These are phyloP conservation scores for Lepidurus arcticus DNA, from an alignment of 1,140 invertebrate species.

Conservation along the genomic window DNA sequence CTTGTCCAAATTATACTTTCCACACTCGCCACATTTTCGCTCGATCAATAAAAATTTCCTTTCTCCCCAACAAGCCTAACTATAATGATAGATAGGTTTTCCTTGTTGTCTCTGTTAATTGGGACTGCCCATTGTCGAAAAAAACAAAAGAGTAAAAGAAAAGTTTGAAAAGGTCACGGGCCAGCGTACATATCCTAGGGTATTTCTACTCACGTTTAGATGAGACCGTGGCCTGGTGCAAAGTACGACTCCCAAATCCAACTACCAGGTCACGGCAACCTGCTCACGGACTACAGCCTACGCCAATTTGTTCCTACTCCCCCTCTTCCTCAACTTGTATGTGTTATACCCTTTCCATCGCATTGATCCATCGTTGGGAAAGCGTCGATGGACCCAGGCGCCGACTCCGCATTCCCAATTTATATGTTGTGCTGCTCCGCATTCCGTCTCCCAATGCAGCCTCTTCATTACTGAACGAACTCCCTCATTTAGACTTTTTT, in stretches of 20 bases:
- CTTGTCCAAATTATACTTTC: not conserved
- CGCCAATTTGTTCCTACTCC: not conserved
- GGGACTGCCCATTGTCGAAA: not conserved
- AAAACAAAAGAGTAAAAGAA: not conserved
- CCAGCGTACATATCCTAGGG: not conserved
- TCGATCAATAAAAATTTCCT: not conserved
- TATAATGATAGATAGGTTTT: too few relatives aligned
- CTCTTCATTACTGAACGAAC: not conserved
- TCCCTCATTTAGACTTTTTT: not conserved
- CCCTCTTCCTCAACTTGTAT: too few relatives aligned
- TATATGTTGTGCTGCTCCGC: not conserved
- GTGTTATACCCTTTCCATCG: not conserved
- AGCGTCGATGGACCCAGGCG: conserved; percentile 3
- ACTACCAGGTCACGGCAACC: not conserved
- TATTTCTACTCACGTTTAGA: not conserved
- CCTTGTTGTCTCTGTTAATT: too few relatives aligned
- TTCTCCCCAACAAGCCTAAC: not conserved
- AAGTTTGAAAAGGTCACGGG: not conserved
- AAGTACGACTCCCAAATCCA: not conserved
- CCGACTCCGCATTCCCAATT: conserved; percentile 1
- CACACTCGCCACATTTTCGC: not conserved
- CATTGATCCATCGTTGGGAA: not conserved
- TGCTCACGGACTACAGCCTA: not conserved
- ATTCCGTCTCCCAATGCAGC: not conserved
- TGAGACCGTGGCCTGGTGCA: not conserved